Base-by-base conservation (phyloP, 1,140 invertebrate genomes). In the Caenorhabditis brenneri region DNA sequence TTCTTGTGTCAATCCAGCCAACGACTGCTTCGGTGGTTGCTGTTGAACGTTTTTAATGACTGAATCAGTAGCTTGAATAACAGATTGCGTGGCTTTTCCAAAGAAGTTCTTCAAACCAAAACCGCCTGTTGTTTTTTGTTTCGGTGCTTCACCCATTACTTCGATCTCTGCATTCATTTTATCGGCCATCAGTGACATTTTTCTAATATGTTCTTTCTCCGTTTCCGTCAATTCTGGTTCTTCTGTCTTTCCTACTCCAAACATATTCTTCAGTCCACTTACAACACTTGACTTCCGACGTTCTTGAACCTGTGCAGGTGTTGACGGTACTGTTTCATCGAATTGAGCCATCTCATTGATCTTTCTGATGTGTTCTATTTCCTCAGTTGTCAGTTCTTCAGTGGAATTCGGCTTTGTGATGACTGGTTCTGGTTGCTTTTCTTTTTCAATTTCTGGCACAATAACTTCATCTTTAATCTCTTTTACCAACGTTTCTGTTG, bases 31-130 rank as follows among this genome's bases (percentile, higher is more conserved):
- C 4, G 19, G 36, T 27, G 27, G 5, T 29, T 65, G 29, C 19
- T 46, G 16, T 27, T 39, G 65, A 46, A 46, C 49, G n/a, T 46
- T 83, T n/a, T 83, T 51, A 2, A 74, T 74, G 5, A 74, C 65
- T 1, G 36, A 24, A 74, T 74, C 65, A 10, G 36, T 51, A 2
- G 78, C 83, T 16, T 55, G 22, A 80, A 55, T 79, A 1, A 85
- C 85, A n/a, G 80, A 48, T 39, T 86, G 79, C 2, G 87, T 51
- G 4, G 87, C 53, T 60, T 51, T 69, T 42, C 85, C 33, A 49
- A 86, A 87, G 27, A 82, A 79, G 16, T 81, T 74, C 15, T 74
- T 74, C 2, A 74, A 46, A 0, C 65, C 33, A n/a, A 74, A 42
- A 42, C 36, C 36, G n/a, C 31, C 19, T 4, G 19, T 6, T 16